phyloP scores from a whole-genome alignment of 2,797 vertebrate species.

The Gymnoscopelus braueri region DNA sequence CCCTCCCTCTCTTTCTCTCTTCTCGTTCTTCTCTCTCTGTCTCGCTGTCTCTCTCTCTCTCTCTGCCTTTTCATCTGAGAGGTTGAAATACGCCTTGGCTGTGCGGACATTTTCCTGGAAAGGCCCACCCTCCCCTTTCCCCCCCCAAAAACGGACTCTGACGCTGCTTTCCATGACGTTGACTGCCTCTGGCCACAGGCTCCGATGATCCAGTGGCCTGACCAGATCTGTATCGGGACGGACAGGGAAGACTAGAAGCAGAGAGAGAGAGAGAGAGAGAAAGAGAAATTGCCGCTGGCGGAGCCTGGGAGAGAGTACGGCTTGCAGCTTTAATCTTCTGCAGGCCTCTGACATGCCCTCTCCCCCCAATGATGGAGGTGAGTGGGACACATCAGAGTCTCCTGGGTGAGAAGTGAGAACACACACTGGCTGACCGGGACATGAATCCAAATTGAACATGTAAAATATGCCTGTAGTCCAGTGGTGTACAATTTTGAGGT shows the following conservation, averaged over 20 bases:
- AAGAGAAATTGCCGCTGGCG: constrained; percentile 47
- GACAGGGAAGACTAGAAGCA: constrained; percentile 66
- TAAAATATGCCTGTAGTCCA: too few species aligned
- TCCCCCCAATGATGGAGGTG: constrained; percentile 94
- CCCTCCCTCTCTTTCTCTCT: constrained; percentile 21
- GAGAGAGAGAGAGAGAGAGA: constrained; percentile 13
- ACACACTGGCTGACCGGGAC: too few species aligned
- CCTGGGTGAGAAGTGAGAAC: neutral
- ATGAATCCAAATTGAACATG: neutral
- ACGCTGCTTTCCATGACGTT: constrained; percentile 58
- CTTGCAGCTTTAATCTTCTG: constrained; percentile 53
- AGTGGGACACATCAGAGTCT: constrained; percentile 55
- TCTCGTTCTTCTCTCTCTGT: too few species aligned
- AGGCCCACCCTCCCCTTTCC: constrained; percentile 23
- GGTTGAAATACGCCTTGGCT: constrained; percentile 66
- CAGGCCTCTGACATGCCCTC: constrained; percentile 90
- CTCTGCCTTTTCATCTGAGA: constrained; percentile 39
- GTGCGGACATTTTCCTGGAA: constrained; percentile 41
- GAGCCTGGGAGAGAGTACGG: constrained; percentile 73
- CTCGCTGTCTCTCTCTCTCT: too few species aligned
- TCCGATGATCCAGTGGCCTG: constrained; percentile 74
- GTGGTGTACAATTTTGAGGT: too few species aligned
- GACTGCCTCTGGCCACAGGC: constrained; percentile 58
- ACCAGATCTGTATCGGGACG: constrained; percentile 54
- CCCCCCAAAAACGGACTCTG: constrained; percentile 31